Evolutionary conservation across 2,113 vertebrate species (phyloP).

Genomic region (Clupea harengus): DNA sequence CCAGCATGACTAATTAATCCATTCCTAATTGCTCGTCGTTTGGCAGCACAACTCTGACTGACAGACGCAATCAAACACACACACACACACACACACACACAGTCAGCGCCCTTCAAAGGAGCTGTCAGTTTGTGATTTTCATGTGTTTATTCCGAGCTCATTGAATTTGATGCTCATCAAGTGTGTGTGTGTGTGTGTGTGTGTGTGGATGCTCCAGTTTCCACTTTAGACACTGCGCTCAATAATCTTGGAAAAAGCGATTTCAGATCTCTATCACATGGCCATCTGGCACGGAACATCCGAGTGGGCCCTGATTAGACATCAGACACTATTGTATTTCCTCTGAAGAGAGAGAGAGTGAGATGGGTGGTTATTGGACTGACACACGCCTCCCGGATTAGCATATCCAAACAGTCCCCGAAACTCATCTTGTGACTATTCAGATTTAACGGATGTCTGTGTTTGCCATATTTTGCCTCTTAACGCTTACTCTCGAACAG

Average conservation of each 20-base stretch:
- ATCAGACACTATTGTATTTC: neutral
- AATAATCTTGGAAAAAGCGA: neutral
- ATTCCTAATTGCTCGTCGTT: neutral
- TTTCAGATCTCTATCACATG: neutral
- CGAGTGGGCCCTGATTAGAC: neutral
- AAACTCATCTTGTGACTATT: neutral
- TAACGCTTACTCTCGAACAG: neutral
- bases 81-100: neutral
- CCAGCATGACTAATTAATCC: slow-evolving; percentile 9
- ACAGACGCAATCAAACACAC: neutral
- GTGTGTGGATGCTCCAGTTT: neutral
- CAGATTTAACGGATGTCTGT: neutral
- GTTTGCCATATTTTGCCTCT: neutral
- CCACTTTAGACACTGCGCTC: neutral
- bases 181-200: neutral
- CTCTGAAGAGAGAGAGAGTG: neutral
- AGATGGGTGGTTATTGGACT: neutral
- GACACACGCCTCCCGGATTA: neutral
- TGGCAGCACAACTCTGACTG: neutral
- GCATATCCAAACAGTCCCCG: neutral
- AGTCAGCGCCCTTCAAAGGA: neutral
- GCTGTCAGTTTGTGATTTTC: neutral
- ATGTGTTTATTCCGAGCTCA: neutral
- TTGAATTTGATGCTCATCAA: neutral
- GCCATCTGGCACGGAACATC: neutral